These are phyloP conservation scores for Polyommatus iphigenia DNA, from an alignment of 2,888 invertebrate species.

Conservation along the genomic window DNA sequence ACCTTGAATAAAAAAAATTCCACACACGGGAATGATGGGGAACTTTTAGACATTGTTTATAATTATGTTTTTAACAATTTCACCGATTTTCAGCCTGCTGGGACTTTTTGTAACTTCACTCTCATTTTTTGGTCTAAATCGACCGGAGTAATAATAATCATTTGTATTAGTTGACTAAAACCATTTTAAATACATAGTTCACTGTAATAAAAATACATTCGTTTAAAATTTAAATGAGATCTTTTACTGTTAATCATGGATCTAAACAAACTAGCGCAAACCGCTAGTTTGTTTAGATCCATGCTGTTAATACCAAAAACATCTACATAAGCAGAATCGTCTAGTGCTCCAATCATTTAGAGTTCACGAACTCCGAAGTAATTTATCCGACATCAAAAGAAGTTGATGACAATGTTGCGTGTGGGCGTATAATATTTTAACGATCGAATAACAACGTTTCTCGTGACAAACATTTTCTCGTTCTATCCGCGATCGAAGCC, in stretches of 20 bases:
- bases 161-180: background rate
- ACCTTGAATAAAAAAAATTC: too few relatives aligned
- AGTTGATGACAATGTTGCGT: conserved; percentile 45
- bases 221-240: background rate
- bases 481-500: conserved; percentile 53
- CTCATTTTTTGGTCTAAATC: too few relatives aligned
- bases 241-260: background rate
- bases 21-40: too few relatives aligned
- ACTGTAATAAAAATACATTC: too few relatives aligned
- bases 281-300: too few relatives aligned
- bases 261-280: too few relatives aligned
- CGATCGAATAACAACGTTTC: conserved; percentile 51
- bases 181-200: too few relatives aligned
- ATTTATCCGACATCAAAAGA: conserved; percentile 33
- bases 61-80: too few relatives aligned
- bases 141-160: background rate
- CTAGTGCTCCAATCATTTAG: background rate
- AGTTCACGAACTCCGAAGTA: conserved; percentile 7
- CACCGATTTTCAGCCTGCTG: too few relatives aligned
- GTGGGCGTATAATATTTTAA: conserved; percentile 42
- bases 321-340: background rate
- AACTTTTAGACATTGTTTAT: too few relatives aligned
- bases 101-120: too few relatives aligned
- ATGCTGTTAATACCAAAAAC: background rate
- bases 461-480: conserved; percentile 64